A percentile compares a stretch with the other conserved stretches of the same genome.
Conservation (phyloP, 2,888 invertebrate species). For the Oxycera nigricornis region DNA sequence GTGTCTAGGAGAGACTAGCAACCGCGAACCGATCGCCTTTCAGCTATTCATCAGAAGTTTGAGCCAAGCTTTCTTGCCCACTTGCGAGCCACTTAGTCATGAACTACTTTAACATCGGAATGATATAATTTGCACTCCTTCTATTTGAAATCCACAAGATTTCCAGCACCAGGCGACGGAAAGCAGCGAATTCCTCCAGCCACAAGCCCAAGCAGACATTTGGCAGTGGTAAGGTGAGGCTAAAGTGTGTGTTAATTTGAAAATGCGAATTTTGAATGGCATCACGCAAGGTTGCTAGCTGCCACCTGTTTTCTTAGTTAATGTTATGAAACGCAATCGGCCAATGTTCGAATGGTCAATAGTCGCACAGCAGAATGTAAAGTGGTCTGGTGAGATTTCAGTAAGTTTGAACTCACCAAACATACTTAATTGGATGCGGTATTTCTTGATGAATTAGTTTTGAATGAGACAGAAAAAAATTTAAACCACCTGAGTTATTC, state of each 20-base stretch:
- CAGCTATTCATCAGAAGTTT: not conserved
- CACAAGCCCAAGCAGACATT: not conserved
- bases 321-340: not conserved
- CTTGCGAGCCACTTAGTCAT: not conserved
- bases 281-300: constrained; percentile 25
- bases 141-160: not conserved
- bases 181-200: not conserved
- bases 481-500: not conserved
- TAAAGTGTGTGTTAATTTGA: not conserved
- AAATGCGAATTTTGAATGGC: constrained; percentile 22
- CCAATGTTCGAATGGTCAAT: not conserved
- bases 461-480: not conserved
- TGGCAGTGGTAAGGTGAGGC: not conserved
- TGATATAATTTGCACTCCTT: not conserved
- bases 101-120: not conserved
- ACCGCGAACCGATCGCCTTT: not conserved
- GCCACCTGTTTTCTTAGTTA: constrained; percentile 8
- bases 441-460: not conserved
- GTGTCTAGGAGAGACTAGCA: not conserved
- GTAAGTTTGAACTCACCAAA: not conserved
- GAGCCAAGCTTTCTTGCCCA: not conserved
- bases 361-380: not conserved
- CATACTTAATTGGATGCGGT: not conserved
- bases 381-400: not conserved
- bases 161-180: not conserved